Conservation (phyloP, 2,797 vertebrate genomes). For the Ambastaia sidthimunki region DNA sequence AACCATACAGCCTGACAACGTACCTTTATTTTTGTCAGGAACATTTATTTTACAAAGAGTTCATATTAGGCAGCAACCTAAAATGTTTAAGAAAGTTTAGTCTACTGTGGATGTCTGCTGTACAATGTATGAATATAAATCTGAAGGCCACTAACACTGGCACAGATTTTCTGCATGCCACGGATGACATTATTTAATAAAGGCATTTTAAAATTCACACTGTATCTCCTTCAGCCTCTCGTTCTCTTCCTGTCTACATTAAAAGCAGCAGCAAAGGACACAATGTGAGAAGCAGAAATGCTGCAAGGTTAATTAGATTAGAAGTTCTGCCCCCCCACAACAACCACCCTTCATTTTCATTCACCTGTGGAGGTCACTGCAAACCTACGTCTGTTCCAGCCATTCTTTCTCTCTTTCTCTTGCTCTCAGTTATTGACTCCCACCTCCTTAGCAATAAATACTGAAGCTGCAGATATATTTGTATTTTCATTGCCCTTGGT, state of each 20-base stretch:
- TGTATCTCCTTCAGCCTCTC: neutral
- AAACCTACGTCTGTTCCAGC: conserved; percentile 8
- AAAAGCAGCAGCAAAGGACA: neutral
- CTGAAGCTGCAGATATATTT: neutral
- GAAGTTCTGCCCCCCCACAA: conserved; percentile 46
- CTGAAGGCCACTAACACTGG: no score
- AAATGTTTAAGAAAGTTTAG: no score
- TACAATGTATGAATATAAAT: neutral
- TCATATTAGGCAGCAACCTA: neutral
- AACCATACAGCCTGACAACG: no score
- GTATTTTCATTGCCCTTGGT: neutral
- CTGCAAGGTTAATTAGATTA: conserved; percentile 71
- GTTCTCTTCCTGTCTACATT: neutral
- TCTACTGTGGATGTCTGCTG: neutral
- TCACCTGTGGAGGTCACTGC: conserved; percentile 32
- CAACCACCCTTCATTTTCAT: neutral
- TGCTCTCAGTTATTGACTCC: neutral
- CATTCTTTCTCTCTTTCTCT: neutral
- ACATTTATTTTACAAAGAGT: no score
- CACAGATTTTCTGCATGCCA: neutral
- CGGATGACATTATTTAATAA: neutral
- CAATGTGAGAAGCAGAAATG: neutral
- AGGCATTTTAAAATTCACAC: neutral
- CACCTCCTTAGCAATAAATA: conserved; percentile 6
- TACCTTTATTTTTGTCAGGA: no score